These are phyloP conservation scores for Hipparchia semele DNA, from an alignment of 2,888 invertebrate species.

Conservation along the genomic window DNA sequence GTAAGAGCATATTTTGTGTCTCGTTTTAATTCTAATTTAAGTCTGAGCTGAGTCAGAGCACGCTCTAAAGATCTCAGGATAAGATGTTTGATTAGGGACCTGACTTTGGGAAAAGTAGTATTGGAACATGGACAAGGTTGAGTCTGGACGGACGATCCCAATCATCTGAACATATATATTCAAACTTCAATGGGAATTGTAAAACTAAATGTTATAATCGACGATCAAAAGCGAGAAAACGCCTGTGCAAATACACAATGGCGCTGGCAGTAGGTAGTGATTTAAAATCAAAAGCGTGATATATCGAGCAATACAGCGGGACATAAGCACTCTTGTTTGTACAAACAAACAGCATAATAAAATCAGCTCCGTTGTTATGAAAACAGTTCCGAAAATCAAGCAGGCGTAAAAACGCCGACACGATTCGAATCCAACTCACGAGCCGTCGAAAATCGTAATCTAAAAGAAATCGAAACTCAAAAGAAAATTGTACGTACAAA, in stretches of 20 bases:
- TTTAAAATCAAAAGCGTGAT: conserved; percentile 32
- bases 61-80: too few species aligned
- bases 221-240: conserved; percentile 6
- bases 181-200: neutral
- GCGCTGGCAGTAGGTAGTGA: conserved; percentile 14
- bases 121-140: too few species aligned
- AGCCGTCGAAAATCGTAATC: conserved; percentile 66
- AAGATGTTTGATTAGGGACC: too few species aligned
- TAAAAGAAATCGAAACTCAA: conserved; percentile 72
- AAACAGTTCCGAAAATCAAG: conserved; percentile 56
- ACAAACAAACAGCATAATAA: conserved; percentile 45
- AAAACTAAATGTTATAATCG: neutral
- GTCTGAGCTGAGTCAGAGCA: too few species aligned
- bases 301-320: conserved; percentile 33
- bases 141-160: too few species aligned
- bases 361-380: conserved; percentile 41
- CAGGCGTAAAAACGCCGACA: conserved; percentile 63
- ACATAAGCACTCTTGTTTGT: conserved; percentile 35
- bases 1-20: too few species aligned
- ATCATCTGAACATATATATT: neutral
- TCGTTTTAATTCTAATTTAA: too few species aligned
- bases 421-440: conserved; percentile 67
- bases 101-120: too few species aligned
- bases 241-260: conserved; percentile 9
- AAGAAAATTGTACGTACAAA: conserved; percentile 66